Conservation (phyloP, 2,888 invertebrate species). For the Resseliella maxima region DNA sequence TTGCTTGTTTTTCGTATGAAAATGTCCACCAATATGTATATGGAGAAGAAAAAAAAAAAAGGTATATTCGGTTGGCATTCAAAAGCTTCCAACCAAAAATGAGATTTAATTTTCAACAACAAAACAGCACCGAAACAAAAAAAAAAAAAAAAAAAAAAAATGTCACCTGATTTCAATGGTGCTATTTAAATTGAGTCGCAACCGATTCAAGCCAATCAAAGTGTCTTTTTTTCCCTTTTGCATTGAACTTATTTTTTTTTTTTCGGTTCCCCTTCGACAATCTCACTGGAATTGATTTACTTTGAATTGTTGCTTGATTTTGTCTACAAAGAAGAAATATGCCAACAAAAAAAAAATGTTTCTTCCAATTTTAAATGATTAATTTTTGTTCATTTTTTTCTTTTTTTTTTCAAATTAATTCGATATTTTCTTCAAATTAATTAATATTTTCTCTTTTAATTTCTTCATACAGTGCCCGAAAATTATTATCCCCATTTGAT, state of each 20-base stretch:
- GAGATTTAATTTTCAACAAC: not conserved
- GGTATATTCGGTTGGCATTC: not conserved
- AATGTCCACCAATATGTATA: too few relatives aligned
- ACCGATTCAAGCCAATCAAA: not conserved
- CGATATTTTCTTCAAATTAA: not conserved
- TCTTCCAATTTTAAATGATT: not conserved
- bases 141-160: not conserved
- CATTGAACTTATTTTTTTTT: too few relatives aligned
- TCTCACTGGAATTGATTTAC: too few relatives aligned
- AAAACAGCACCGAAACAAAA: not conserved
- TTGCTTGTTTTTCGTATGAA: not conserved
- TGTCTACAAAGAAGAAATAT: not conserved
- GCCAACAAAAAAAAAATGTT: not conserved
- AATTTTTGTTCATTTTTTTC: not conserved
- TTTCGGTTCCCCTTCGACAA: too few relatives aligned
- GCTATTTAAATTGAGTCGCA: not conserved
- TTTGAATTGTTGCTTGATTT: too few relatives aligned
- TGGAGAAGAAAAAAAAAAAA: too few relatives aligned
- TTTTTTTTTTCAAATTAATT: not conserved
- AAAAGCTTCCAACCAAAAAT: not conserved
- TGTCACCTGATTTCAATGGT: not conserved
- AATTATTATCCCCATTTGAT: conserved; percentile 68
- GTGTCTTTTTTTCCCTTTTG: too few relatives aligned
- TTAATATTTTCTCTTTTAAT: conserved; percentile 56
- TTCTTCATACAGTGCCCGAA: conserved; percentile 71